Evolutionary conservation across 2,797 vertebrate species (phyloP).

Genomic region (Leucoraja ocellata): DNA sequence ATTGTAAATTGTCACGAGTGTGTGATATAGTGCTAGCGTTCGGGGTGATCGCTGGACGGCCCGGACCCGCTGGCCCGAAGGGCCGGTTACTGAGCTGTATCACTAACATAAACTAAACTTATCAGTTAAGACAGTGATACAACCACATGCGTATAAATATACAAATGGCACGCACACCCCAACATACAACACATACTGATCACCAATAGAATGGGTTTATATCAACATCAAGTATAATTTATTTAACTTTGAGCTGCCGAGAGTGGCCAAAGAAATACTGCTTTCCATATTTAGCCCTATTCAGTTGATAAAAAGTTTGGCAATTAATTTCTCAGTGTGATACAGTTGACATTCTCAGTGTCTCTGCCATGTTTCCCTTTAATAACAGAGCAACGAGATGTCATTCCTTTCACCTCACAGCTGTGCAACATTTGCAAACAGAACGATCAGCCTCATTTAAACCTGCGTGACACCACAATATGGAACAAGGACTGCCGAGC

Average conservation of each 20-base stretch:
- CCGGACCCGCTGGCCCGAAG: too few relatives aligned
- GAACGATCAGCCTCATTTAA: slow-evolving; percentile 29
- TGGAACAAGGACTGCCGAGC: background rate
- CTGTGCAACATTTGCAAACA: slow-evolving; percentile 29
- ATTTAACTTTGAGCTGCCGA: slow-evolving; percentile 13
- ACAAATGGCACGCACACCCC: background rate
- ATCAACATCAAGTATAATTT: slow-evolving; percentile 4
- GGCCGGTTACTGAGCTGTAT: too few relatives aligned
- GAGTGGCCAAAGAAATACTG: slow-evolving; percentile 11
- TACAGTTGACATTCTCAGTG: slow-evolving; percentile 20
- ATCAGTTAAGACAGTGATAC: background rate
- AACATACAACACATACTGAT: background rate
- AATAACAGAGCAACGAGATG: slow-evolving; percentile 34
- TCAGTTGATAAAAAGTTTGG: slow-evolving; percentile 32
- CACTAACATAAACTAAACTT: too few relatives aligned
- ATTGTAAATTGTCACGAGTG: too few relatives aligned
- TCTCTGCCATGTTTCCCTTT: slow-evolving; percentile 21
- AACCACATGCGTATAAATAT: background rate
- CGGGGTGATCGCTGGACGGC: too few relatives aligned
- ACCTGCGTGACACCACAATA: slow-evolving; percentile 31
- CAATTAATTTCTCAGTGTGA: slow-evolving; percentile 34
- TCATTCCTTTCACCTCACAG: slow-evolving; percentile 31
- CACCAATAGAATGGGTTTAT: slow-evolving; percentile 11
- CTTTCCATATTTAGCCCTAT: slow-evolving; percentile 8
- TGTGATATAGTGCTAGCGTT: too few relatives aligned